These are phyloP conservation scores for Drosophila pallidifrons DNA, from an alignment of 1,140 invertebrate species.

Conservation along the genomic window DNA sequence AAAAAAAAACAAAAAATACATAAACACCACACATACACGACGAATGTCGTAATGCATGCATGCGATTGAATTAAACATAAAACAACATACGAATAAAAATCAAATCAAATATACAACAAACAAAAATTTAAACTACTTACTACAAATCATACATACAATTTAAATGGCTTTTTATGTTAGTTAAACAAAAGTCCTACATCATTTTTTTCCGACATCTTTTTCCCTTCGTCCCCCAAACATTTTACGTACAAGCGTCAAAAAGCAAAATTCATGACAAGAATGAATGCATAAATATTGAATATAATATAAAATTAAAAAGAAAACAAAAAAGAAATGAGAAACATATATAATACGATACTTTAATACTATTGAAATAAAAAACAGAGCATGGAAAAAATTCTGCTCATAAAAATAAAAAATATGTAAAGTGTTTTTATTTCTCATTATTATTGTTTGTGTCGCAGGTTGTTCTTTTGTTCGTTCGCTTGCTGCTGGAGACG, in stretches of 20 bases:
- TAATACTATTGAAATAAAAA: conserved; percentile 84
- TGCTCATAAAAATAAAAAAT: conserved; percentile 68
- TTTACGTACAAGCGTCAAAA: conserved; percentile 60
- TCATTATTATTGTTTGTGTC: conserved; percentile 1
- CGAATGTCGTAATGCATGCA: conserved; percentile 48
- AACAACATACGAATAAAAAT: conserved; percentile 11
- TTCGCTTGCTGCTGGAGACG: background rate
- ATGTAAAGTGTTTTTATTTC: conserved; percentile 22
- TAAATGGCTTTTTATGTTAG: conserved; percentile 71
- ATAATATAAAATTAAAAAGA: conserved; percentile 60
- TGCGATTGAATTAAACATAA: conserved; percentile 24
- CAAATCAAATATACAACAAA: conserved; percentile 49
- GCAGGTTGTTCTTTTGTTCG: conserved; percentile 21
- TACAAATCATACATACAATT: conserved; percentile 44
- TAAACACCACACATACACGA: conserved; percentile 33
- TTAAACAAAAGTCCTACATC: conserved; percentile 48
- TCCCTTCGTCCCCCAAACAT: conserved; percentile 24
- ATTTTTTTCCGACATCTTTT: conserved; percentile 34
- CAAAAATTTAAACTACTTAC: conserved; percentile 38
- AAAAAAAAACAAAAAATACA: conserved; percentile 30
- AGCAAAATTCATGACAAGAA: conserved; percentile 46
- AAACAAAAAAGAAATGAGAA: conserved; percentile 54
- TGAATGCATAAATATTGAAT: conserved; percentile 72
- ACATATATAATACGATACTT: conserved; percentile 82
- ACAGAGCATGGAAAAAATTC: conserved; percentile 63